Conservation (phyloP, 2,888 invertebrate genomes). For the Thumatha senex region DNA sequence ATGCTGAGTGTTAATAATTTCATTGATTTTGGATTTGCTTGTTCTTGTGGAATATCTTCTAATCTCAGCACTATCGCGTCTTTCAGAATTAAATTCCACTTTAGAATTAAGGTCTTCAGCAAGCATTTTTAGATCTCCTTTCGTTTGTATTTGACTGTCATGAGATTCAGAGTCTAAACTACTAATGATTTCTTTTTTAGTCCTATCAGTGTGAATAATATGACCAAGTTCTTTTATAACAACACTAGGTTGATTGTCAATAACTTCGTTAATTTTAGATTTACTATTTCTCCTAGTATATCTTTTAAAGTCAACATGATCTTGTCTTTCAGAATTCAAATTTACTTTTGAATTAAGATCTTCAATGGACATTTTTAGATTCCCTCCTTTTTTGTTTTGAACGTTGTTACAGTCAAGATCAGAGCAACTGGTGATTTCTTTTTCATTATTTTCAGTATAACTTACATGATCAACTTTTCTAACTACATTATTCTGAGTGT, state of each 20-base stretch:
- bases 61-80: conserved; percentile 1
- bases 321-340: not conserved
- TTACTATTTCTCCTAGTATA: not conserved
- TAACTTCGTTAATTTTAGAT: not conserved
- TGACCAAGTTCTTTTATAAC: no score
- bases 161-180: not conserved
- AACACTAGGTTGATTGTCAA: not conserved
- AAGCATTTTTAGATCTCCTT: not conserved
- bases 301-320: not conserved
- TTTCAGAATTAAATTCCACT: not conserved
- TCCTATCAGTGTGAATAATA: no score
- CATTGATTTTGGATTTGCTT: not conserved
- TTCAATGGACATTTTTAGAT: not conserved
- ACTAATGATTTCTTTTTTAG: not conserved
- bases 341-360: not conserved
- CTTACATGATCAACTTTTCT: no score
- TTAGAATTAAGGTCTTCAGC: not conserved
- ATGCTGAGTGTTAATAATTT: not conserved
- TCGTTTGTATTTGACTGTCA: not conserved
- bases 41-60: not conserved
- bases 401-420: not conserved
- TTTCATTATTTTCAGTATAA: not conserved
- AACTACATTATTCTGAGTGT: not conserved
- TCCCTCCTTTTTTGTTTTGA: not conserved
- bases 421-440: not conserved